phyloP scores from a whole-genome alignment of 2,888 invertebrate species.

The Dascillus cervinus region DNA sequence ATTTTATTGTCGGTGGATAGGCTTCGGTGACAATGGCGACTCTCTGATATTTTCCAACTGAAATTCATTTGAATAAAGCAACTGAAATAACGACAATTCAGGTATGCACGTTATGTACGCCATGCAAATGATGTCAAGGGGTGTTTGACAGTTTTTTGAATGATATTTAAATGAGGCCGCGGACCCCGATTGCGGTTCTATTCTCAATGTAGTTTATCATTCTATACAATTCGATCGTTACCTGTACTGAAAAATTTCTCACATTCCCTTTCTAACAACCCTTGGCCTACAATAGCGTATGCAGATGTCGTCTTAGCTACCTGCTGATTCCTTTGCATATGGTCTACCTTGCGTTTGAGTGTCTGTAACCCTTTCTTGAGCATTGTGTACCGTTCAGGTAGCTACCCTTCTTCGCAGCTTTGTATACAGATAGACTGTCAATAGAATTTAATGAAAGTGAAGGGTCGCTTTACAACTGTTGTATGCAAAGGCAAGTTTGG shows the following conservation, averaged over 20 bases:
- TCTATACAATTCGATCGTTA: conserved; percentile 36
- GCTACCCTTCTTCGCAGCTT: conserved; percentile 20
- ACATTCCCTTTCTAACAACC: conserved; percentile 23
- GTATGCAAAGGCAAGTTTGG: conserved; percentile 21
- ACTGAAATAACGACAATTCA: conserved; percentile 16
- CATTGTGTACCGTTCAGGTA: conserved; percentile 22
- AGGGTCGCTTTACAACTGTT: conserved; percentile 23
- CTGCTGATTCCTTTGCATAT: conserved; percentile 41
- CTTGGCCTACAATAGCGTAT: conserved; percentile 20
- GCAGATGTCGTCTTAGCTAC: conserved; percentile 38
- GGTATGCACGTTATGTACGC: conserved; percentile 18
- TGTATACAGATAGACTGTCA: conserved; percentile 24
- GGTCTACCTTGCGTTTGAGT: conserved; percentile 23
- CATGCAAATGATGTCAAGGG: conserved; percentile 39
- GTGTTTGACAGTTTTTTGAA: conserved; percentile 41
- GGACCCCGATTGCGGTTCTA: conserved; percentile 26
- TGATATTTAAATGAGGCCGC: conserved; percentile 40
- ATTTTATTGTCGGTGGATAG: conserved; percentile 20
- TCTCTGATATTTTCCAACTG: conserved; percentile 24
- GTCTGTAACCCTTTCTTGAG: conserved; percentile 24
- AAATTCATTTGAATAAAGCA: conserved; percentile 29
- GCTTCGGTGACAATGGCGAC: too few species aligned
- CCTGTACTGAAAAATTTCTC: conserved; percentile 31
- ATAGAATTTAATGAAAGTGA: conserved; percentile 25
- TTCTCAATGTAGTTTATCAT: conserved; percentile 36